phyloP scores from a whole-genome alignment of 2,888 invertebrate species.

The Oxyteleia sp. region DNA sequence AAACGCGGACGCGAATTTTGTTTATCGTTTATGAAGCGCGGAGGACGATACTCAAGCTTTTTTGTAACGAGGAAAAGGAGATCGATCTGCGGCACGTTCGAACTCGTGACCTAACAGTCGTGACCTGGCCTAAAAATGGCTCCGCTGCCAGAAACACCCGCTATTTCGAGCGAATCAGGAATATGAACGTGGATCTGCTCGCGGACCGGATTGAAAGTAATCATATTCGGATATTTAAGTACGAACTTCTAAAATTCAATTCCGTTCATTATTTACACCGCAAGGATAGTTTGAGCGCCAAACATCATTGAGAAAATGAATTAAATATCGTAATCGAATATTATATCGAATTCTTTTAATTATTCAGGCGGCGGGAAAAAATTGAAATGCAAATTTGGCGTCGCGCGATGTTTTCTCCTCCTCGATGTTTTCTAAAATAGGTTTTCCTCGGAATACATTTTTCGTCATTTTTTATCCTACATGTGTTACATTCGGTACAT shows the following conservation, averaged over 20 bases:
- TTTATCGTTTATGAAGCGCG: no score
- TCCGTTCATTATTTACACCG: no score
- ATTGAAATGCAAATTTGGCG: not conserved
- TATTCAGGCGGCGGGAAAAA: not conserved
- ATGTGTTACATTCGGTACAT: conserved; percentile 11
- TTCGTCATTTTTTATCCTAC: not conserved
- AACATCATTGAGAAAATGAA: no score
- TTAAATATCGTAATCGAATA: not conserved
- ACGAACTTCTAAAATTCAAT: conserved; percentile 5
- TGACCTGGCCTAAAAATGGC: conserved; percentile 70
- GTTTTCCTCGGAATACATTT: not conserved
- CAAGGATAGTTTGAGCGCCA: no score
- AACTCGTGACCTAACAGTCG: conserved; percentile 65
- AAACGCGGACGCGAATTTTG: no score
- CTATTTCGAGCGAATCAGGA: conserved; percentile 47
- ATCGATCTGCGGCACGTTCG: no score
- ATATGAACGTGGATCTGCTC: conserved; percentile 32
- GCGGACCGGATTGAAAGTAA: no score
- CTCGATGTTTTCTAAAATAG: not conserved
- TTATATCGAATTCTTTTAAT: not conserved
- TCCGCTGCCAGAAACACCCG: conserved; percentile 58
- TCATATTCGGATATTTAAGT: conserved; percentile 33
- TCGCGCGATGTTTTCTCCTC: not conserved
- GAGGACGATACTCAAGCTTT: no score
- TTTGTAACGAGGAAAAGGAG: no score